Evolutionary conservation across 2,113 vertebrate species (phyloP), one percentile per base, ranked within the genome.

Genomic region (Platanista minor): DNA sequence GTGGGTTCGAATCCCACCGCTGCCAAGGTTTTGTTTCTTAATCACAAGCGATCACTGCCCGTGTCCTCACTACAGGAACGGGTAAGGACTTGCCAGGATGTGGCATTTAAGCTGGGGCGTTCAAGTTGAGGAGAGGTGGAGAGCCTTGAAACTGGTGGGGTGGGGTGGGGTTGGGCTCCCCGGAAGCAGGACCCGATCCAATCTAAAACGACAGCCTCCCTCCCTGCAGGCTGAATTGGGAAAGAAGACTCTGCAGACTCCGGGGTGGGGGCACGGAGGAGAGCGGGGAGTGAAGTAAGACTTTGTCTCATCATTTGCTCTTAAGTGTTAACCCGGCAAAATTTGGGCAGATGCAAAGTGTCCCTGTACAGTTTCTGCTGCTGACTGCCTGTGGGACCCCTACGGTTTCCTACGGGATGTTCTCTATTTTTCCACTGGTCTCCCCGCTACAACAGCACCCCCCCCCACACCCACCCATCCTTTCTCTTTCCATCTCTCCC

Each of bases 1-100:
- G 98, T 98, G 98, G 98, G 98, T 98, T 98, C 98, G 98, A 98
- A 98, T 98, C 98, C 98, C 98, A 98, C 98, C 98, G 98, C 98
- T 98, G 98, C 98, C 98, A 2, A 4, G 2, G 11, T 62, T 83
- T 93, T 87, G 15, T 33, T 86, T 49, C 49, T 7, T 13, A 29
- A n/a, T 3, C 0, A 0, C 20, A 18, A 8, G 0, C 18, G 27
- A 14, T 18, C 25, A 7, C 4, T 15, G 20, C 27, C 1, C 6
- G 8, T 0, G 12, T 72, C 61, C 27, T 46, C 61, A 4, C 11
- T 46, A 21, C 15, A 33, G 25, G 43, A 52, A 18, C 33, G 6
- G 41, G 4, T 52, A 25, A 83, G 36, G 31, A 6, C n/a, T 89
- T 94, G 31, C n/a, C 43, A 49, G 85, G 13, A 2, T 25, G 59